phyloP scores from a whole-genome alignment of 2,888 invertebrate genomes.

The Ceraclea dissimilis region DNA sequence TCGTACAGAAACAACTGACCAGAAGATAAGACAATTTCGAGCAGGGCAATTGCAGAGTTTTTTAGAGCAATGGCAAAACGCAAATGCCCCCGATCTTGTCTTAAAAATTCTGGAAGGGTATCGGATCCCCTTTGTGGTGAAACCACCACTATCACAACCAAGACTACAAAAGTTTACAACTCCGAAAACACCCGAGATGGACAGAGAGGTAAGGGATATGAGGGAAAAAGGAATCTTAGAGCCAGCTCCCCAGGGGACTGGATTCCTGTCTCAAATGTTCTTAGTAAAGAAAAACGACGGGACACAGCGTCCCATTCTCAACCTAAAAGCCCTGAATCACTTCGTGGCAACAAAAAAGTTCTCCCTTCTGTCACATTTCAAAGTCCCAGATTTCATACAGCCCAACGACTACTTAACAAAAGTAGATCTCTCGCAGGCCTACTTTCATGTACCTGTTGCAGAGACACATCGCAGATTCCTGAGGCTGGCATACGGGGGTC shows the following conservation, averaged over 20 bases:
- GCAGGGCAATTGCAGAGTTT: neutral
- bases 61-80: neutral
- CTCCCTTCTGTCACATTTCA: neutral
- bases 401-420: neutral
- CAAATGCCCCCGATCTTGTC: neutral
- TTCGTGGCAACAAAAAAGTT: neutral
- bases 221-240: neutral
- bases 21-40: neutral
- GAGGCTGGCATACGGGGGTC: neutral
- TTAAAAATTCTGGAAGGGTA: neutral
- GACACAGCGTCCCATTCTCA: neutral
- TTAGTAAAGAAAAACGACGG: neutral
- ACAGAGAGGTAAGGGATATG: neutral
- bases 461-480: slow-evolving; percentile 2
- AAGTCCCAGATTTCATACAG: neutral
- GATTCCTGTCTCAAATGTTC: neutral
- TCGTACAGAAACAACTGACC: neutral
- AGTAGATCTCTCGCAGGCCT: neutral
- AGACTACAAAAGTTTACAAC: neutral
- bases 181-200: neutral
- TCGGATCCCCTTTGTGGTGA: neutral
- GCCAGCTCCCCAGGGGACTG: neutral
- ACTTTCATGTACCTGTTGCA: neutral
- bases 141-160: neutral
- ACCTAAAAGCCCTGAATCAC: neutral